Evolutionary conservation across 2,797 vertebrate species (phyloP), one percentile per base, ranked within the genome.

Genomic region (Eospalax fontanierii): DNA sequence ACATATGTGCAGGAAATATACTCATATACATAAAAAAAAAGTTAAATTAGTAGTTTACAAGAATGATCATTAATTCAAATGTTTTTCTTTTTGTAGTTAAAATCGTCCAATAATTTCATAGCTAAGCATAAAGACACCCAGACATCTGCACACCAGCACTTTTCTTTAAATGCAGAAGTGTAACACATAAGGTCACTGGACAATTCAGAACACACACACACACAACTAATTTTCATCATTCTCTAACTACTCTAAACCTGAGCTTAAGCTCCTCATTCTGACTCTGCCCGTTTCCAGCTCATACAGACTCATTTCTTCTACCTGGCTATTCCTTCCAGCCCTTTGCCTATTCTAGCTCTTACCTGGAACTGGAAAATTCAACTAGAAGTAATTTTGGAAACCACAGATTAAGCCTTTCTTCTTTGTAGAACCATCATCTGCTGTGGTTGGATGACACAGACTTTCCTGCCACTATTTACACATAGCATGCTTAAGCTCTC

Each of bases 61-160:
- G 30, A 79, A 95, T 63, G 18, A 90, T 16, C 26, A 40, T 46
- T 82, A 75, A 70, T 30, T 35, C 83, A 88, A 89, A 95, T 30
- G 88, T 59, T 95, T 93, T 90, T 75, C 90, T 83, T 86, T 87
- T 66, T 14, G 57, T 65, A 82, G 26, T n/a, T 57, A 73, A 90
- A 66, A 0, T 63, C 79, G 71, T 74, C 61, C 88, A 90, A 87
- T 24, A 96, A 79, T 30, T 57, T 93, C 63, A 71, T 68, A 91
- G 73, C 21, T 75, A 92, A 94, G 70, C 70, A 87, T 43, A 59
- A 1, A 87, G 59, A 94, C 46, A 83, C 38, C n/a, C 80, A 61
- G 63, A 85, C 15, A 35, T 28, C 66, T 28, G 80, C 7, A 94
- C 40, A 76, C 6, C 28, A 40, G n/a, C 15, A 24, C 75, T 76